phyloP scores from a whole-genome alignment of 2,113 vertebrate genomes.

The Spea multiplicata region DNA sequence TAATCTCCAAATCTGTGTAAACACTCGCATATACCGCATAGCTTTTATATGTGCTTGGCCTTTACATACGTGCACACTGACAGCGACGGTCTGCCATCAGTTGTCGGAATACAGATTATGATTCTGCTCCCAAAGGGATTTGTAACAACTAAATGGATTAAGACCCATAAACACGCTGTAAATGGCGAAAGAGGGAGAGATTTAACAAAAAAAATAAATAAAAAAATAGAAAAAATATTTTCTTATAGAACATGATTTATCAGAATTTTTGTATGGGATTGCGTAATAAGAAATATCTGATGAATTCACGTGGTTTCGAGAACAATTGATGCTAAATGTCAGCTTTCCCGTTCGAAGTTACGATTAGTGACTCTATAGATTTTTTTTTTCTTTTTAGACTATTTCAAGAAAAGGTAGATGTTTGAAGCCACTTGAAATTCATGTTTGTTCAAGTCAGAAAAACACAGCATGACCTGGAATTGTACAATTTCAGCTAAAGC shows the following conservation, averaged over 20 bases:
- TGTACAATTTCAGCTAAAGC: conserved; percentile 8
- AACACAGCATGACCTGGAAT: conserved; percentile 36
- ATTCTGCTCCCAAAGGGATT: too few relatives aligned
- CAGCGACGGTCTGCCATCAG: too few relatives aligned
- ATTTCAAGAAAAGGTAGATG: conserved; percentile 23
- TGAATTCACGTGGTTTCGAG: conserved; percentile 11
- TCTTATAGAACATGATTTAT: background rate
- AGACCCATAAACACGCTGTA: too few relatives aligned
- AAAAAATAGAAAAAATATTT: background rate
- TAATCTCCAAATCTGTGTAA: too few relatives aligned
- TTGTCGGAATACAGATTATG: too few relatives aligned
- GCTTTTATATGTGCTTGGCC: too few relatives aligned
- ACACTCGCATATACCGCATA: too few relatives aligned
- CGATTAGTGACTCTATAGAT: conserved; percentile 28
- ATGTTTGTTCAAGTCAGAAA: conserved; percentile 7
- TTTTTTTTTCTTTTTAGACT: conserved; percentile 25
- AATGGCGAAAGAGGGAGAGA: background rate
- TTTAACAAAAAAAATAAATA: background rate
- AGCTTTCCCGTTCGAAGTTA: conserved; percentile 20
- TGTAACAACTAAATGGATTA: too few relatives aligned
- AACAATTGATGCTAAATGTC: conserved; percentile 38
- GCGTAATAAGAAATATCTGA: background rate
- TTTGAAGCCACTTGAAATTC: conserved; percentile 20
- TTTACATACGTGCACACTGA: too few relatives aligned
- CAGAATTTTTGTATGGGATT: background rate